These are phyloP conservation scores for Chalcosyrphus nemorum DNA, from an alignment of 2,888 invertebrate species.

Conservation along the genomic window DNA sequence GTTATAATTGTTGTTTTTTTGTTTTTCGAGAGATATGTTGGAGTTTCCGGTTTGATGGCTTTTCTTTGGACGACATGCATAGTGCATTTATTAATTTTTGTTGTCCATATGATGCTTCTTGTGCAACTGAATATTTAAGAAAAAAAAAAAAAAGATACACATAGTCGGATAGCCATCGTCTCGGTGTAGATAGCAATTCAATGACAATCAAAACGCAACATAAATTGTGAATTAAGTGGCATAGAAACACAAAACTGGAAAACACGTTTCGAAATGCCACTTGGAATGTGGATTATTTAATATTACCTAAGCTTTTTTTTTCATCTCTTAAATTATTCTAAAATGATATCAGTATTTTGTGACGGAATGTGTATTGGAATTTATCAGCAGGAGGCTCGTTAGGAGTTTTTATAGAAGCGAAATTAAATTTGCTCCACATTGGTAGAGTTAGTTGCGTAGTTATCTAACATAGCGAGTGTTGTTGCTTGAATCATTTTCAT, in stretches of 20 bases:
- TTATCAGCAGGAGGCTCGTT: not conserved
- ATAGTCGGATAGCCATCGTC: not conserved
- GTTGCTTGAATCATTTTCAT: not conserved
- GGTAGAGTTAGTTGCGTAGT: not conserved
- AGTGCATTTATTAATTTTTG: slow-evolving; percentile 4
- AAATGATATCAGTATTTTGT: not conserved
- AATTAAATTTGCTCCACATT: not conserved
- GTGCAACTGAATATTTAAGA: slow-evolving; percentile 21
- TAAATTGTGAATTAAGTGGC: not conserved
- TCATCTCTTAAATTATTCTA: not conserved
- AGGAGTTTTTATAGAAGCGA: not conserved
- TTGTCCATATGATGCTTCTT: slow-evolving; percentile 16
- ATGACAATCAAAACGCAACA: not conserved
- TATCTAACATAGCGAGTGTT: not conserved
- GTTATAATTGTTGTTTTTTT: slow-evolving; percentile 9
- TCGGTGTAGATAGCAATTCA: not conserved
- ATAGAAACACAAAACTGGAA: not conserved
- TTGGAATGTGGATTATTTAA: slow-evolving; percentile 16
- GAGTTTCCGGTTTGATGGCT: slow-evolving; percentile 30
- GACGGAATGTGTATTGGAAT: not conserved
- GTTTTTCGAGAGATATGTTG: slow-evolving; percentile 9
- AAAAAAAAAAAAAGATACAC: not conserved
- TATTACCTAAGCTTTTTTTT: not conserved
- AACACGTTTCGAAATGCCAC: slow-evolving; percentile 1
- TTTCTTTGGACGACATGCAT: slow-evolving; percentile 4